Percentiles rank a stretch among this genome's conserved stretches.
phyloP scores from a whole-genome alignment of 2,888 invertebrate species.

The Anthophora plumipes region DNA sequence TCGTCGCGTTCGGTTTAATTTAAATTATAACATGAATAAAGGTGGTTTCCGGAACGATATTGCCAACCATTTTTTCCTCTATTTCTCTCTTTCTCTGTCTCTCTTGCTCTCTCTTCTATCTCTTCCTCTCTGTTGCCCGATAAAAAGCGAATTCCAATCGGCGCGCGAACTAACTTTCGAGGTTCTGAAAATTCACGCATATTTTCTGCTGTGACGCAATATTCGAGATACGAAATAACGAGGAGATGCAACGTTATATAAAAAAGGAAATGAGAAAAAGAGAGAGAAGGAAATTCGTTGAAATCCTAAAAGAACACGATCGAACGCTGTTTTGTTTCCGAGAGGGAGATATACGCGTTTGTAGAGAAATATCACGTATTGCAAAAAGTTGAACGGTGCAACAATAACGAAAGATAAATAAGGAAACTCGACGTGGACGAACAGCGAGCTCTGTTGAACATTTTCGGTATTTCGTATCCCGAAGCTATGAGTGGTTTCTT shows the following conservation, averaged over 20 bases:
- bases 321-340: not conserved
- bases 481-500: not conserved
- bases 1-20: not conserved
- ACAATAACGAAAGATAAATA: slow-evolving; percentile 4
- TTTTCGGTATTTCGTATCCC: not conserved
- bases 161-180: slow-evolving; percentile 16
- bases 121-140: not conserved
- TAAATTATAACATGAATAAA: slow-evolving; percentile 28
- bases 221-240: slow-evolving; percentile 15
- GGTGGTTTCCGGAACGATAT: slow-evolving; percentile 25
- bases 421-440: not conserved
- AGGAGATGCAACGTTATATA: too few species aligned
- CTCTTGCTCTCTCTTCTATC: not conserved
- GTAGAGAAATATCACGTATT: not conserved
- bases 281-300: not conserved
- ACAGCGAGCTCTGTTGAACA: not conserved
- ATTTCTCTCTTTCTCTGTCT: not conserved
- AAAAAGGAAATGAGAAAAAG: not conserved
- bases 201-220: slow-evolving; percentile 34
- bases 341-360: not conserved
- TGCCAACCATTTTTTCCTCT: not conserved
- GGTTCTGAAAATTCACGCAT: slow-evolving; percentile 21
- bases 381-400: not conserved
- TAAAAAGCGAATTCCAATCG: slow-evolving; percentile 36
- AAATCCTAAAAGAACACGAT: not conserved